phyloP scores from a whole-genome alignment of 2,888 invertebrate genomes.

The Cactoblastis cactorum region DNA sequence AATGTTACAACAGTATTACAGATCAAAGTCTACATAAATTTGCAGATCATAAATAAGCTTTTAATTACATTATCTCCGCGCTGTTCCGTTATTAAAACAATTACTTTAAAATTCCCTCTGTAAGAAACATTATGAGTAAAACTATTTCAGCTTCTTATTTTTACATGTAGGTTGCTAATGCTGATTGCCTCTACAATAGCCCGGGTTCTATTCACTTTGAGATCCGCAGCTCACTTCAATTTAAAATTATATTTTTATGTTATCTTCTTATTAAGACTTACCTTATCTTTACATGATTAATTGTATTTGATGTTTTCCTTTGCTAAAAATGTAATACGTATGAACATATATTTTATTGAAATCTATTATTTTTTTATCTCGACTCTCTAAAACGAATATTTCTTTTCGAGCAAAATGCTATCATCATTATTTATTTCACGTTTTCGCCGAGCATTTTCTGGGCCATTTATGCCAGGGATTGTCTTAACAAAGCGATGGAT shows the following conservation, averaged over 20 bases:
- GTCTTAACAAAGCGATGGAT: constrained; percentile 32
- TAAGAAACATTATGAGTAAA: neutral
- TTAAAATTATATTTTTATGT: neutral
- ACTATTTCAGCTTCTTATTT: neutral
- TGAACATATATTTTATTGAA: neutral
- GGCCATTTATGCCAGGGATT: constrained; percentile 10
- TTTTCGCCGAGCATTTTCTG: neutral
- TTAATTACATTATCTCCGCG: too few species aligned
- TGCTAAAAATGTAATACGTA: neutral
- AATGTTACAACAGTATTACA: too few species aligned
- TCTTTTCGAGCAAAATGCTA: neutral
- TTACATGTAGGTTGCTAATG: neutral
- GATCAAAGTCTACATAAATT: too few species aligned
- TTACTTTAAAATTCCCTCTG: neutral
- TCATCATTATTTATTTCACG: constrained; percentile 10
- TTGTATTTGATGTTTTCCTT: neutral
- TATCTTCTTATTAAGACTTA: neutral
- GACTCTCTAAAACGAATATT: neutral
- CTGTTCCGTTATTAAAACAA: neutral
- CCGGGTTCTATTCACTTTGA: constrained; percentile 3
- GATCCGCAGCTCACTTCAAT: neutral
- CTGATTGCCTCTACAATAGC: constrained; percentile 7
- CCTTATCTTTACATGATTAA: too few species aligned
- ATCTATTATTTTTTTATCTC: neutral
- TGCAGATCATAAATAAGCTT: too few species aligned